Evolutionary conservation across 2,888 invertebrate genomes (phyloP).

Genomic region (Drosophila rellima): DNA sequence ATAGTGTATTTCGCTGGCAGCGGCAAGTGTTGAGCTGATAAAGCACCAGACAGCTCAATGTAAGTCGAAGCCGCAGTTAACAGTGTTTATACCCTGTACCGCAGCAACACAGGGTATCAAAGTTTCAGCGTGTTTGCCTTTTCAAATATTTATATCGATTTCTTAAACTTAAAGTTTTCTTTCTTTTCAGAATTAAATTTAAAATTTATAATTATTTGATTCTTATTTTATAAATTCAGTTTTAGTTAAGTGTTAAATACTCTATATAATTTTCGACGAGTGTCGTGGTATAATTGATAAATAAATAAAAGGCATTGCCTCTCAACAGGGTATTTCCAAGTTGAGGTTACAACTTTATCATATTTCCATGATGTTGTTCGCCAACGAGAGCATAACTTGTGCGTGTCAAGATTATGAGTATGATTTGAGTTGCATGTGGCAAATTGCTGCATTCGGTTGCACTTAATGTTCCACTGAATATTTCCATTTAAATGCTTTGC

Average conservation of each 20-base stretch:
- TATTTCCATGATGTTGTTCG: conserved; percentile 43
- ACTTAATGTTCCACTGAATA: conserved; percentile 52
- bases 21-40: conserved; percentile 38
- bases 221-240: too few relatives aligned
- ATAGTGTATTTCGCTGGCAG: conserved; percentile 4
- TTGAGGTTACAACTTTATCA: neutral
- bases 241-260: too few relatives aligned
- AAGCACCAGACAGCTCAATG: conserved; percentile 52
- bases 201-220: too few relatives aligned
- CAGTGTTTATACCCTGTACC: conserved; percentile 44
- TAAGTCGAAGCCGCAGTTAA: conserved; percentile 38
- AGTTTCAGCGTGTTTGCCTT: neutral
- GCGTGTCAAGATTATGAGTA: conserved; percentile 57
- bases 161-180: too few relatives aligned
- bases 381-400: conserved; percentile 77
- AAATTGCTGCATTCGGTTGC: conserved; percentile 69
- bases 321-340: conserved; percentile 25
- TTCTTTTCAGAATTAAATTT: too few relatives aligned
- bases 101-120: neutral
- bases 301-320: neutral
- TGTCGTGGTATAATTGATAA: too few relatives aligned
- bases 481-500: conserved; percentile 19
- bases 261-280: too few relatives aligned
- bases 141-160: neutral
- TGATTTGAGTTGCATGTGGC: conserved; percentile 67